Conservation (phyloP, 2,888 invertebrate species). For the Barypeithes pellucidus region DNA sequence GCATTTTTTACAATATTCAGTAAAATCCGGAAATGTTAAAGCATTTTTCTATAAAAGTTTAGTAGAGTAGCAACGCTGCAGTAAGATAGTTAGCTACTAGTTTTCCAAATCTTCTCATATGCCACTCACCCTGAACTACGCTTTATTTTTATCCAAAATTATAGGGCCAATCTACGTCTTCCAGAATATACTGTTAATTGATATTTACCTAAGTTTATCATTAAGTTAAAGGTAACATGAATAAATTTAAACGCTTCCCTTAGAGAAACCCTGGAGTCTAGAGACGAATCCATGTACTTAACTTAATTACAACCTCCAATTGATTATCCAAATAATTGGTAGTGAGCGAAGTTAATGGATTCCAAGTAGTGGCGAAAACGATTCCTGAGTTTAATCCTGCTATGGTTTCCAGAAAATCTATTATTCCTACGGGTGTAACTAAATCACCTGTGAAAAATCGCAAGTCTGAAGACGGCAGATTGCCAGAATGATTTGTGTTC, state of each 20-base stretch:
- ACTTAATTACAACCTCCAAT: slow-evolving; percentile 52
- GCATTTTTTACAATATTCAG: too few relatives aligned
- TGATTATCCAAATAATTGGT: slow-evolving; percentile 55
- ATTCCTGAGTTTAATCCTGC: slow-evolving; percentile 57
- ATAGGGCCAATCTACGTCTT: too few relatives aligned
- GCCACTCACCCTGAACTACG: too few relatives aligned
- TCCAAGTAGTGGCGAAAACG: slow-evolving; percentile 48
- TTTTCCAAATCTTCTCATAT: too few relatives aligned
- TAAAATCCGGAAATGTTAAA: too few relatives aligned
- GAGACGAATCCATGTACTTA: slow-evolving; percentile 50
- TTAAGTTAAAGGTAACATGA: slow-evolving; percentile 35
- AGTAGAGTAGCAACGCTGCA: too few relatives aligned
- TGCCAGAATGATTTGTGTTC: slow-evolving; percentile 61
- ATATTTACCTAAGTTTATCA: slow-evolving; percentile 8
- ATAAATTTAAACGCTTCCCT: slow-evolving; percentile 46
- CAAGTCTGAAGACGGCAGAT: slow-evolving; percentile 60
- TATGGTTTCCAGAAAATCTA: slow-evolving; percentile 62
- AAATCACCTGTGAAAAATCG: slow-evolving; percentile 65
- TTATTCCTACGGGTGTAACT: slow-evolving; percentile 61
- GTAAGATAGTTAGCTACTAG: too few relatives aligned
- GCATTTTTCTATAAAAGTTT: too few relatives aligned
- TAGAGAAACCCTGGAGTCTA: slow-evolving; percentile 37
- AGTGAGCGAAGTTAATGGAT: slow-evolving; percentile 55
- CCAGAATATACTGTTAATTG: neutral
- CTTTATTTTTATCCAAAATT: too few relatives aligned